Percentiles rank a stretch among this genome's conserved stretches.
These are phyloP conservation scores for Chaetorhynchus papuensis DNA, from an alignment of 2,113 vertebrate genomes.

Conservation along the genomic window DNA sequence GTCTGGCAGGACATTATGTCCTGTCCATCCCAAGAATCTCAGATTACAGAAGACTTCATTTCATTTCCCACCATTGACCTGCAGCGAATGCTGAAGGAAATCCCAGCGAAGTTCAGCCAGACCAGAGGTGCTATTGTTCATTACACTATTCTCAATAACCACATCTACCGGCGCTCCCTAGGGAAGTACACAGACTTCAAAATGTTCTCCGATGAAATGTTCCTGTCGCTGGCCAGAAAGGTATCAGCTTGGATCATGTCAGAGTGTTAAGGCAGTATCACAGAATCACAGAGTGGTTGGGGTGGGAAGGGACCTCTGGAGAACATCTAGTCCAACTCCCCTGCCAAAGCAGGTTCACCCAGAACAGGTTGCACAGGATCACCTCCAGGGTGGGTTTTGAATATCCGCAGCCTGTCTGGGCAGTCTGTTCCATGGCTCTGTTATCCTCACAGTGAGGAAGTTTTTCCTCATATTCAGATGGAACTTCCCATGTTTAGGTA, in stretches of 20 bases:
- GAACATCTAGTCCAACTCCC: not conserved
- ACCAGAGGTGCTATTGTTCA: conserved; percentile 86
- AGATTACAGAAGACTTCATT: conserved; percentile 81
- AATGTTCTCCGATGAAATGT: conserved; percentile 94
- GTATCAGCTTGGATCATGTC: conserved; percentile 55
- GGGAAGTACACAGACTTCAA: conserved; percentile 97
- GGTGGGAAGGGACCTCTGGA: not conserved
- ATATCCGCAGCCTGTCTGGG: not conserved
- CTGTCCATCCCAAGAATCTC: conserved; percentile 81
- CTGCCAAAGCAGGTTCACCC: not conserved
- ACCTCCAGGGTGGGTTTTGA: not conserved
- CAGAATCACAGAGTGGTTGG: not conserved
- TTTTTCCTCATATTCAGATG: not conserved
- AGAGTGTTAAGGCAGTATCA: not conserved
- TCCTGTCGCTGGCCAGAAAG: conserved; percentile 89
- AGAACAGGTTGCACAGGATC: not conserved
- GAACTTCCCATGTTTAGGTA: not conserved
- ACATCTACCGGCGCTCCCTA: conserved; percentile 80
- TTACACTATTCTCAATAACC: conserved; percentile 84
- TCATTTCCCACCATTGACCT: conserved; percentile 85
- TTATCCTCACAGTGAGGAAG: not conserved
- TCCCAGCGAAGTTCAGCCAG: conserved; percentile 78
- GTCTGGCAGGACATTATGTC: conserved; percentile 76
- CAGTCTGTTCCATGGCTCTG: not conserved
- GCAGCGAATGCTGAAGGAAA: conserved; percentile 78